phyloP scores from a whole-genome alignment of 2,797 vertebrate genomes.

The Manis pentadactyla region DNA sequence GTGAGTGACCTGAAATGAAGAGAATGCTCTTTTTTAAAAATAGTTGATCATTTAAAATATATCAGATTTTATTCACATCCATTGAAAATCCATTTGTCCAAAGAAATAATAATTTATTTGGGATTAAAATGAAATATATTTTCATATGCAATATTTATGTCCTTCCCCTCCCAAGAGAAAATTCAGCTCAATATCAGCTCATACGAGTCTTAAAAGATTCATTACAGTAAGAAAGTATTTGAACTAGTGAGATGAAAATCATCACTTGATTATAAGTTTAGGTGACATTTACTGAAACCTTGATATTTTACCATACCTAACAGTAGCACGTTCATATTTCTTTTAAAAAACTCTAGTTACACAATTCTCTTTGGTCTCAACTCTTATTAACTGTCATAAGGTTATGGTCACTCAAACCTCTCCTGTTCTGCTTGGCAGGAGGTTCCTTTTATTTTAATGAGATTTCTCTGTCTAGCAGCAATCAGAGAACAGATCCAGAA shows the following conservation, averaged over 20 bases:
- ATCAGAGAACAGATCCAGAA: slow-evolving; percentile 8
- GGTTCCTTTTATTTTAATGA: slow-evolving; percentile 8
- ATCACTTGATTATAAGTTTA: slow-evolving; percentile 74
- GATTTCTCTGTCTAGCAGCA: slow-evolving; percentile 33
- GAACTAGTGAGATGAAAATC: slow-evolving; percentile 68
- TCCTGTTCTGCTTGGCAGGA: slow-evolving; percentile 72
- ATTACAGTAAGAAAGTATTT: slow-evolving; percentile 66
- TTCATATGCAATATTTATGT: slow-evolving; percentile 2
- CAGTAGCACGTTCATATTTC: slow-evolving; percentile 84
- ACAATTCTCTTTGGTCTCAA: slow-evolving; percentile 72
- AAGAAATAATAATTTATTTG: background rate
- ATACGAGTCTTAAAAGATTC: slow-evolving; percentile 72
- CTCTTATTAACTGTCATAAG: slow-evolving; percentile 72
- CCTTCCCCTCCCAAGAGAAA: background rate
- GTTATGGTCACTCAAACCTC: slow-evolving; percentile 72
- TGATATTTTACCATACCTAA: slow-evolving; percentile 79
- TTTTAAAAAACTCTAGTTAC: slow-evolving; percentile 79
- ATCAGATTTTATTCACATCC: background rate
- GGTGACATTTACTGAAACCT: slow-evolving; percentile 75
- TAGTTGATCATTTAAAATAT: slow-evolving; percentile 31
- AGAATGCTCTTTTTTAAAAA: background rate
- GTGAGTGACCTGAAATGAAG: background rate
- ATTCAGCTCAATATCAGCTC: background rate
- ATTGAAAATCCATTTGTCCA: slow-evolving; percentile 32
- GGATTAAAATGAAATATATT: slow-evolving; percentile 22